Base-by-base conservation (phyloP, 2,113 vertebrate genomes). In the Prochilodus magdalenae region DNA sequence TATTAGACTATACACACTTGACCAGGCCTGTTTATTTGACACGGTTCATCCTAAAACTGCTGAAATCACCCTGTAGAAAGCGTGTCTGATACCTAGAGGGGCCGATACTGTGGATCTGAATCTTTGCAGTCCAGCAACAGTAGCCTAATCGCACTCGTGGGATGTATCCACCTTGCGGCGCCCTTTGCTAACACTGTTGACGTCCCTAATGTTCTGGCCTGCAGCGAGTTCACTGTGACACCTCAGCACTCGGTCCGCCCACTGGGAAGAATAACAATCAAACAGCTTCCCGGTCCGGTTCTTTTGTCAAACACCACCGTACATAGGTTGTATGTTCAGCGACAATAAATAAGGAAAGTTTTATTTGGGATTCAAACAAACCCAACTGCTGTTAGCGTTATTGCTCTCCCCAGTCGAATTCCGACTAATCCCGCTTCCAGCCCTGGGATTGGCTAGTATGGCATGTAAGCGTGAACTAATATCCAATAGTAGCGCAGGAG, bases 101-200 rank as follows among this genome's bases (percentile, higher is more conserved):
- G n/a, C n/a, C n/a, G n/a, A n/a, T n/a, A n/a, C n/a, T n/a, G n/a
- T n/a, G n/a, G n/a, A n/a, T n/a, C n/a, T n/a, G n/a, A n/a, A n/a
- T n/a, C n/a, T 44, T 11, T 44, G 8, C 40, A 44, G 40, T 44
- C 40, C 5, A 11, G 4, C 40, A 44, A 11, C 5, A 44, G 40
- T 44, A 44, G 53, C 16, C 16, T 55, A 24, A 67, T 49, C 27
- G 44, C 60, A 73, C 11, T 69, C 24, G 16, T 40, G 26, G 59
- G 27, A 7, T 55, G n/a, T 66, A 76, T 73, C 59, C 82, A 53
- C 73, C 57, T 57, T 55, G 81, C 69, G 81, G 73, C 83, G 80
- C 83, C 59, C 83, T 77, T 76, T 22, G 12, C 62, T 55, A 67
- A 60, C 75, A 44, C 29, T 67, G 65, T 1, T 20, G 4, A 22